Evolutionary conservation across 2,113 vertebrate species (phyloP), one percentile per base, ranked within the genome.

Genomic region (Ptilorrhoa leucosticta): DNA sequence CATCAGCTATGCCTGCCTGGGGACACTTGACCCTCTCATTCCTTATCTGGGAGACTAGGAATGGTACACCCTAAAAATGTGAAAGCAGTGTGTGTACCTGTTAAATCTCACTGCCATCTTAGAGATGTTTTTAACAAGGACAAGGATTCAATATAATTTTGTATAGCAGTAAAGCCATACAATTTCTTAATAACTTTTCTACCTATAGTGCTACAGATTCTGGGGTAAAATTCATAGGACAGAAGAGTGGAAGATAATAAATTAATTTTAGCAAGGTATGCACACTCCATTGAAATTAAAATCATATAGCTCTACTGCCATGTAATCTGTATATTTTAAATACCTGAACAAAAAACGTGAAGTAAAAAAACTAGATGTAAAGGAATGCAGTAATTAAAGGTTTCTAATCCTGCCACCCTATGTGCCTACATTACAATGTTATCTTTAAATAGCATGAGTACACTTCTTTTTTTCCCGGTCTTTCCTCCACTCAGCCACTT

Each of bases 311-410:
- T 85, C 28, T 61, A 58, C 31, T 83, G 26, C 33, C 45, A 31
- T 30, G 16, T 10, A 87, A 90, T 51, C 37, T 83, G 39, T 63
- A 83, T 30, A 63, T 83, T 80, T 92, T 58, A 90, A 89, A 88
- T 75, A 24, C 5, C 15, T 13, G 37, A 79, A 79, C 23, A 64
- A 93, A 92, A 91, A 78, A 22, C 0, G 2, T 60, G 30, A 94
- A 66, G 33, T 22, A 72, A 72, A 61, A 78, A 66, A 48, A 39
- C 15, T 13, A 73, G 33, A 83, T 70, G 42, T 63, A 58, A 86
- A 73, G 66, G 14, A 94, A 83, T 33, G 24, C 21, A 86, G 12
- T 92, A 92, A 97, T 96, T 93, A 94, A 86, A 86, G 27, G 42
- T 83, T 83, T 47, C 76, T 92, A 93, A 94, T 94, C 72, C 69